Evolutionary conservation across 2,888 invertebrate genomes (phyloP), one percentile per base, ranked within the genome.

Genomic region (Ferrisia virgata): DNA sequence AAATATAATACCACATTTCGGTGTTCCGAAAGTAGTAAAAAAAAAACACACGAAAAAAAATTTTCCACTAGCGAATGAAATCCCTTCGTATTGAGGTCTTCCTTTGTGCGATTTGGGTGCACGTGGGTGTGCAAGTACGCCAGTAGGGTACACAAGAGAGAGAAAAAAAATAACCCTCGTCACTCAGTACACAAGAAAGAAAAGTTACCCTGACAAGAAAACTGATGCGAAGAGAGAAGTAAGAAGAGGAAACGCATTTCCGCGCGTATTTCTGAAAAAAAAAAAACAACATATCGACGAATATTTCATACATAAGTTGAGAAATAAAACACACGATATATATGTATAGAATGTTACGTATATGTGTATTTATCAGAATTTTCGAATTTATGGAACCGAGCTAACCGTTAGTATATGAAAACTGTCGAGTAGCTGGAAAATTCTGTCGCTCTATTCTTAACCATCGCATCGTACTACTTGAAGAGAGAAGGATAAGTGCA

Each of bases 1-100:
- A 72, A 72, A 33, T 13, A 72, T 33, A 72, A 31, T 72, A 72
- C 72, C 72, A 8, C 47, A 8, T 2, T 2, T 64, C n/a, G 1
- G 33, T 72, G 72, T 72, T 72, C 33, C 72, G 72, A 72, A 72
- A 72, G 72, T 72, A 33, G 72, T 72, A 72, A 72, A 72, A 72
- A 64, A 64, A 36, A 8, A 36, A 36, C 8, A 18, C n/a, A n/a
- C n/a, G 47, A 47, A 64, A 64, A 64, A 64, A 72, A 33, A n/a
- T 72, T n/a, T n/a, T 64, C 64, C 28, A 4, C 31, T 2, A 58
- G 33, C 3, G 13, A 33, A 33, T 33, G 13, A 72, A 72, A 33
- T 33, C 33, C 72, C 36, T 33, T 72, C 72, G 72, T 36, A 72
- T 72, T 18, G 25, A 33, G 33, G 5, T 72, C n/a, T 72, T 72